Conservation (phyloP, 23 tunicate genomes). For the Diplosoma virens region DNA sequence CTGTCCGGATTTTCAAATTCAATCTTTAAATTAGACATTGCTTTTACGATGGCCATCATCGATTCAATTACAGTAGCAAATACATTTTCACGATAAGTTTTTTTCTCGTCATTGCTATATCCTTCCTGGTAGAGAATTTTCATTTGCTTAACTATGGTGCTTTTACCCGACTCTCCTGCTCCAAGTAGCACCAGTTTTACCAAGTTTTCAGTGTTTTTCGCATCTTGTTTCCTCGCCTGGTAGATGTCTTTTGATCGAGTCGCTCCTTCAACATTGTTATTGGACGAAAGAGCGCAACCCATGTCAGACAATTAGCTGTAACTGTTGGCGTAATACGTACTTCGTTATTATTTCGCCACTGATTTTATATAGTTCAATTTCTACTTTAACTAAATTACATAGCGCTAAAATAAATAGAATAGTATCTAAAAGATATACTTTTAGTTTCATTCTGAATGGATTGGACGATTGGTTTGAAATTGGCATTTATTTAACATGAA, state of each 20-base stretch:
- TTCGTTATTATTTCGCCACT: too few relatives aligned
- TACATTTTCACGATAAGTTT: slow-evolving; percentile 51
- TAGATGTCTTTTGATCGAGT: slow-evolving; percentile 61
- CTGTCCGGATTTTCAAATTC: slow-evolving; percentile 49
- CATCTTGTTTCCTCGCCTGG: slow-evolving; percentile 68
- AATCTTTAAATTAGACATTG: slow-evolving; percentile 68
- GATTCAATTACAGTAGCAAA: slow-evolving; percentile 77
- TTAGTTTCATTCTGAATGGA: too few relatives aligned
- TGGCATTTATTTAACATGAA: too few relatives aligned
- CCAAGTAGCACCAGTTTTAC: slow-evolving; percentile 80
- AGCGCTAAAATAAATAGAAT: too few relatives aligned
- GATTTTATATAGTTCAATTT: too few relatives aligned
- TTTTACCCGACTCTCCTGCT: slow-evolving; percentile 98
- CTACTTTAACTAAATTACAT: too few relatives aligned
- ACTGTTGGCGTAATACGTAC: too few relatives aligned
- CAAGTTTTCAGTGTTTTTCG: slow-evolving; percentile 63
- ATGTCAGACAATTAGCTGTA: too few relatives aligned
- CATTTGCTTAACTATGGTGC: slow-evolving; percentile 97
- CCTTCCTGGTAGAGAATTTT: slow-evolving; percentile 90
- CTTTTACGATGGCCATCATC: slow-evolving; percentile 81
- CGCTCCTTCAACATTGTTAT: slow-evolving; percentile 28
- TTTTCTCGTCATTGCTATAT: slow-evolving; percentile 61
- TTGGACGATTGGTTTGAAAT: too few relatives aligned
- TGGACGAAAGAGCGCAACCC: slow-evolving; percentile 82
- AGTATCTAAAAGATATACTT: too few relatives aligned